These are phyloP conservation scores for Premnoplex brunnescens DNA, from an alignment of 2,797 vertebrate genomes.

Conservation along the genomic window DNA sequence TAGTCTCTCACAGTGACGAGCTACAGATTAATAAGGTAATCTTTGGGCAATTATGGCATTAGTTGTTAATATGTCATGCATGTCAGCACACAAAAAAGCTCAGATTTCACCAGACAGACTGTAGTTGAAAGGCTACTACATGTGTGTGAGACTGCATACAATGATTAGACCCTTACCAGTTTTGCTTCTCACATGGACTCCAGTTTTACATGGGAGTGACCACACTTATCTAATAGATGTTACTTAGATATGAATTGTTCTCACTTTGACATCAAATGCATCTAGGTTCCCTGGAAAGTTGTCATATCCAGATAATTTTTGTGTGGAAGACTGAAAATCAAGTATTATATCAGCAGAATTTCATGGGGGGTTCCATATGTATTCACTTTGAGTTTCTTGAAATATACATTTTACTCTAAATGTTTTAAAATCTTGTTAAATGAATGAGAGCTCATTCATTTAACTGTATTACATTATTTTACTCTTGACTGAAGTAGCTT, in stretches of 20 bases:
- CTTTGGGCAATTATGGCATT: neutral
- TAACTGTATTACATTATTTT: neutral
- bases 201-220: accelerated
- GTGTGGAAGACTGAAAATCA: neutral
- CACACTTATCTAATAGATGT: accelerated
- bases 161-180: neutral
- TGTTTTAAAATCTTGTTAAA: neutral
- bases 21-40: neutral
- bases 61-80: neutral
- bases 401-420: neutral
- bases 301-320: neutral
- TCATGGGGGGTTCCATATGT: neutral
- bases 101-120: neutral
- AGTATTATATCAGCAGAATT: neutral
- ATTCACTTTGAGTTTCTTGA: neutral
- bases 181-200: neutral
- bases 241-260: neutral
- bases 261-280: neutral
- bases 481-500: neutral
- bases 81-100: neutral
- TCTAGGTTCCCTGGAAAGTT: neutral
- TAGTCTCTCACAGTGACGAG: neutral
- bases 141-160: neutral
- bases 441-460: neutral
- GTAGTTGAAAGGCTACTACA: accelerated